phyloP scores from a whole-genome alignment of 2,113 vertebrate species.

The Charadrius vociferus region DNA sequence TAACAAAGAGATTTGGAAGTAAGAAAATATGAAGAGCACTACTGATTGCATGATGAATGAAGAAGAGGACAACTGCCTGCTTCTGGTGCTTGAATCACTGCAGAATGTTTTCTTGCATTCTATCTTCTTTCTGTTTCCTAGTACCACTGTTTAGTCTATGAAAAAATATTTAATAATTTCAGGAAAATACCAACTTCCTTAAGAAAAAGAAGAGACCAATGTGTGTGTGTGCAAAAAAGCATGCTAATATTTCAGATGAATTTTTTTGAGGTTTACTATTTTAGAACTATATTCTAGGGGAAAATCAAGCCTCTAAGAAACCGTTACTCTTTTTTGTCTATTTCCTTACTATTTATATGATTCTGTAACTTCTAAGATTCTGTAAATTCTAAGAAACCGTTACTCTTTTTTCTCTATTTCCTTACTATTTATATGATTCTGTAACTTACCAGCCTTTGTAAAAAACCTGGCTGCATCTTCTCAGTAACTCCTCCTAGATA shows the following conservation, averaged over 20 bases:
- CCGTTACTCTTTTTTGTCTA: neutral
- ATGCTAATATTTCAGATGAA: neutral
- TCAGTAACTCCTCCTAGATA: neutral
- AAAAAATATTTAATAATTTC: neutral
- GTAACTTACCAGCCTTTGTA: neutral
- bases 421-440: too few species aligned
- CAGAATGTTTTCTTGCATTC: neutral
- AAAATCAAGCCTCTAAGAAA: neutral
- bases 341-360: too few species aligned
- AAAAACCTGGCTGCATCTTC: neutral
- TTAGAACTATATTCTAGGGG: neutral
- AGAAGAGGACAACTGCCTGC: neutral
- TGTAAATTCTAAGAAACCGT: too few species aligned
- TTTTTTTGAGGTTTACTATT: neutral
- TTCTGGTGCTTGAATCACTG: neutral
- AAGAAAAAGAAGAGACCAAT: neutral
- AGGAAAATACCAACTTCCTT: neutral
- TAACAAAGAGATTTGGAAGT: neutral
- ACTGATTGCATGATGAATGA: neutral
- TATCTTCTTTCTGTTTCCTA: neutral
- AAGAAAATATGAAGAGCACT: neutral
- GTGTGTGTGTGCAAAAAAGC: neutral
- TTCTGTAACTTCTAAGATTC: too few species aligned
- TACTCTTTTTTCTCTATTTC: too few species aligned
- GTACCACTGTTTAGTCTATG: neutral